These are phyloP conservation scores for Musca domestica DNA, from an alignment of 1,140 invertebrate species.

Conservation along the genomic window DNA sequence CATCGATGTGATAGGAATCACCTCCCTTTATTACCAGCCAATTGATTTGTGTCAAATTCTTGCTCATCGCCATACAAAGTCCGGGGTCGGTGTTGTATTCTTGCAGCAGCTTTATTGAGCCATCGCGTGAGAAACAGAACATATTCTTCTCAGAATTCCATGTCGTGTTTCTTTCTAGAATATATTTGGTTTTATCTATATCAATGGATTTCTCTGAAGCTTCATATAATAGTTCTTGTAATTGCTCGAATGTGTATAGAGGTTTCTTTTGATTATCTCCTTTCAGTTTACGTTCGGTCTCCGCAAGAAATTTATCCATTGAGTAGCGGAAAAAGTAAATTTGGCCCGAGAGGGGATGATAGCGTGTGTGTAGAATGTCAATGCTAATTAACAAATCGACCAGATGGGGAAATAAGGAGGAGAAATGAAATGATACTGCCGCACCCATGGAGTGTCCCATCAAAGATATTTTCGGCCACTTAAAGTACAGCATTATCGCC, in stretches of 20 bases:
- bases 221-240: constrained; percentile 55
- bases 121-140: constrained; percentile 62
- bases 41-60: constrained; percentile 29
- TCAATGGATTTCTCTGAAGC: constrained; percentile 57
- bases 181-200: constrained; percentile 55
- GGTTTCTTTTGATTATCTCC: constrained; percentile 58
- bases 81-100: constrained; percentile 11
- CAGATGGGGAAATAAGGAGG: constrained; percentile 57
- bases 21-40: constrained; percentile 38
- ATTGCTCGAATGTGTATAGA: constrained; percentile 58
- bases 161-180: constrained; percentile 60
- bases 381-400: constrained; percentile 61
- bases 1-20: constrained; percentile 40
- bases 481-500: constrained; percentile 59
- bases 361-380: constrained; percentile 59
- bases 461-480: constrained; percentile 64
- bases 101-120: constrained; percentile 53
- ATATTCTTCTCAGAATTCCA: constrained; percentile 53
- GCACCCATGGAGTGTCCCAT: constrained; percentile 65
- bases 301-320: constrained; percentile 27
- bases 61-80: constrained; percentile 27
- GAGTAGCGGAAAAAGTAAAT: neutral
- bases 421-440: constrained; percentile 58
- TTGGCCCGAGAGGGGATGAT: neutral
- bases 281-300: constrained; percentile 29